Percentiles rank a stretch among this genome's conserved stretches.
Evolutionary conservation across 1,140 invertebrate genomes (phyloP).

Genomic region (Penaeus chinensis): DNA sequence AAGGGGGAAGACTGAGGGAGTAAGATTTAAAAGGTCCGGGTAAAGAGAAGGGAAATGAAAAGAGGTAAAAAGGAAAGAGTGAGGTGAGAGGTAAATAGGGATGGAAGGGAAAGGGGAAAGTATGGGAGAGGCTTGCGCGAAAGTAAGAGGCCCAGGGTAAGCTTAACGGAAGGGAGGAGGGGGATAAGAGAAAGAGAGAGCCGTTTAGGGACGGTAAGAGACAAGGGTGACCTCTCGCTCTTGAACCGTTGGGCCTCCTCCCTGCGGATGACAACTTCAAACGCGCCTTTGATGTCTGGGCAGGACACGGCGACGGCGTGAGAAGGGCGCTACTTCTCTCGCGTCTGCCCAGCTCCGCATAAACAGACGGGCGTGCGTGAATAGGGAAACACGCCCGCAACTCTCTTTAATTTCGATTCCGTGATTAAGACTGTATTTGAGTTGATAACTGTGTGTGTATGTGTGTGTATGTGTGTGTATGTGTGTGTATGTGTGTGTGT

Average conservation of each 20-base stretch:
- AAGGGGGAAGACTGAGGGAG: background rate
- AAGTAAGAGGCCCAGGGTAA: too few species aligned
- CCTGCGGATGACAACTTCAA: background rate
- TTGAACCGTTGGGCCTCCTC: background rate
- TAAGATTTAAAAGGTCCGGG: background rate
- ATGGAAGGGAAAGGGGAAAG: background rate
- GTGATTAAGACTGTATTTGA: too few species aligned
- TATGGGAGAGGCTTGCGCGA: too few species aligned
- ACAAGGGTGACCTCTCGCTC: too few species aligned
- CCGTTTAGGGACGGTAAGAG: too few species aligned
- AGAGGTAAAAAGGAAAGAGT: background rate
- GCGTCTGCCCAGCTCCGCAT: too few species aligned
- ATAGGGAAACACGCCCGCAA: too few species aligned
- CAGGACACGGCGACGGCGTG: background rate
- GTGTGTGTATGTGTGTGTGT: too few species aligned
- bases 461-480: too few species aligned
- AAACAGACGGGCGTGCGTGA: too few species aligned
- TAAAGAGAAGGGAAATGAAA: background rate
- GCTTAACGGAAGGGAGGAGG: background rate
- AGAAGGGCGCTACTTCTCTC: background rate
- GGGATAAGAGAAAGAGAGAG: slow-evolving; percentile 24
- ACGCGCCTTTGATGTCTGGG: background rate
- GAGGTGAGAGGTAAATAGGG: background rate
- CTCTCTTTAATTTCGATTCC: too few species aligned
- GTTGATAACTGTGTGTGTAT: too few species aligned